Base-by-base conservation (phyloP, 2,888 invertebrate genomes). In the Girardia tigrina region DNA sequence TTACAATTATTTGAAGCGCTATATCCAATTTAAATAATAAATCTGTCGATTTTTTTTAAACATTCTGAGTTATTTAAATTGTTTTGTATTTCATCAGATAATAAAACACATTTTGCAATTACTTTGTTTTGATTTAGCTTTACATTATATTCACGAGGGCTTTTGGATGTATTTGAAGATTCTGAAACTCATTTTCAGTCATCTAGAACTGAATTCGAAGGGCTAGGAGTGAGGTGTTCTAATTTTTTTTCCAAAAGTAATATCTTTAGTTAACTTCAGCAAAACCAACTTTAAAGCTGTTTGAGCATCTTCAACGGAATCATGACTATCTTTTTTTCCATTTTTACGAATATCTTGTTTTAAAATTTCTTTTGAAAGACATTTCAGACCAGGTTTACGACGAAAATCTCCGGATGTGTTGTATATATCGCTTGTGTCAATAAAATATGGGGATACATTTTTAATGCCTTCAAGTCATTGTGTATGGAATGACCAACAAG, bases 301-400 rank as follows among this genome's bases (percentile, higher is more conserved):
- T 56, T 56, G 56, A n/a, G 56, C 56, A 56, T 56, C 56, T 56
- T 56, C 56, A 56, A 56, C n/a, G n/a, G 56, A n/a, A 56, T 56
- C 56, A 56, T 56, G 56, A 56, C 56, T 23, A 4, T 20, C 4
- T 16, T 56, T 56, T n/a, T 56, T 56, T 8, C 56, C n/a, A 23
- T n/a, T 20, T 56, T 56, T 56, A 20, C 56, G 4, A 56, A 56
- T 56, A 20, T 56, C 56, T n/a, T 56, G 56, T 56, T 36, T 36
- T 16, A 36, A 36, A 36, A 36, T 36, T 36, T 36, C 36, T 36
- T 12, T 36, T 36, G 36, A 36, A 8, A 36, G 16, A 12, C 12
- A 16, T 16, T 36, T 36, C 12, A 36, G 36, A 36, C 36, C 36
- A 36, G 36, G 36, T 36, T 36, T 36, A 36, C 36, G 36, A 36